Conservation (phyloP, 2,797 vertebrate species). For the Pseudopleuronectes americanus region DNA sequence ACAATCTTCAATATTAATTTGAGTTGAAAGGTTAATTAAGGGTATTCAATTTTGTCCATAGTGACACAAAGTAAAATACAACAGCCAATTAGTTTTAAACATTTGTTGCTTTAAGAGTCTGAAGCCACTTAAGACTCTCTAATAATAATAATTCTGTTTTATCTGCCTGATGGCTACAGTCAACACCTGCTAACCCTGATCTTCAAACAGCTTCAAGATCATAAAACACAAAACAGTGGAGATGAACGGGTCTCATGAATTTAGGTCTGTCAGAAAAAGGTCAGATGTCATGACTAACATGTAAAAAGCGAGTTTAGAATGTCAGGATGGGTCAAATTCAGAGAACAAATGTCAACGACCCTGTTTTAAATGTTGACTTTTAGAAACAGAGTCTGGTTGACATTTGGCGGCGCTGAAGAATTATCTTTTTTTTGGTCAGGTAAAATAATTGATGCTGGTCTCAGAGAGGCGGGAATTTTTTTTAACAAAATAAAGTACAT, state of each 20-base stretch:
- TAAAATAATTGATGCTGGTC: constrained; percentile 47
- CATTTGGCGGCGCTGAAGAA: background rate
- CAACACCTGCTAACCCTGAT: background rate
- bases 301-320: constrained; percentile 24
- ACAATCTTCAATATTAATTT: too few species aligned
- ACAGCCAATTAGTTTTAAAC: background rate
- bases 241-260: constrained; percentile 22
- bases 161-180: background rate
- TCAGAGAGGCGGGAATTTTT: constrained; percentile 24
- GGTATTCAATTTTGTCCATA: background rate
- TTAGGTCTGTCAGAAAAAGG: constrained; percentile 40
- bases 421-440: background rate
- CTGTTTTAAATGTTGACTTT: background rate
- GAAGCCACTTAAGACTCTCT: too few species aligned
- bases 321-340: constrained; percentile 33
- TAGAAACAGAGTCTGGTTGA: background rate
- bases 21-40: background rate
- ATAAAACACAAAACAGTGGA: constrained; percentile 4
- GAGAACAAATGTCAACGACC: background rate
- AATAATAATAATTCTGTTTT: background rate
- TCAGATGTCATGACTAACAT: constrained; percentile 36
- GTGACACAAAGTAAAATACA: background rate
- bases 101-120: background rate
- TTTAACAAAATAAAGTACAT: background rate
- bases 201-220: background rate